Conservation (phyloP, 53 echinoderm and acorn worm genomes). For the Astropecten irregularis region DNA sequence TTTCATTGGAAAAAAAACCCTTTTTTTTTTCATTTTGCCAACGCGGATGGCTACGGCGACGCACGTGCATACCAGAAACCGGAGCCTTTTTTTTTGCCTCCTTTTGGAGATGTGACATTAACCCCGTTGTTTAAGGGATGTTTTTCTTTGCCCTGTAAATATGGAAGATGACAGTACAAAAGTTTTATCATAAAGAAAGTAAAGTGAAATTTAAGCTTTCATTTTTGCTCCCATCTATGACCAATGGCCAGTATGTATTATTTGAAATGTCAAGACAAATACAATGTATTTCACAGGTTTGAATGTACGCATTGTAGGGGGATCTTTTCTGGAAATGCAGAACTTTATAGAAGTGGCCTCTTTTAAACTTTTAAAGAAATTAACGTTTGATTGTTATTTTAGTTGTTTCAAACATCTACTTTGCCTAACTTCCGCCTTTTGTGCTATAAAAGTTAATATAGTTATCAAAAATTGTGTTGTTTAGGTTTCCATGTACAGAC, state of each 20-base stretch:
- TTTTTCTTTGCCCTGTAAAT: neutral
- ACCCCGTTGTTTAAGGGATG: neutral
- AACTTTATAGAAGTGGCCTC: neutral
- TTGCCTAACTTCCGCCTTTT: neutral
- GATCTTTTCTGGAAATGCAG: neutral
- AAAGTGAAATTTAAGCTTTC: too few relatives aligned
- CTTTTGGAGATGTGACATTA: neutral
- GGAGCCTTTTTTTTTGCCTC: neutral
- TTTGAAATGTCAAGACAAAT: neutral
- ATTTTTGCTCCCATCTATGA: too few relatives aligned
- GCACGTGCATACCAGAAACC: constrained; percentile 4
- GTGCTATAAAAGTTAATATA: too few relatives aligned
- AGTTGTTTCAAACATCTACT: neutral
- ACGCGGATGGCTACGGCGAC: constrained; percentile 11
- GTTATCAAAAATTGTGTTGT: too few relatives aligned
- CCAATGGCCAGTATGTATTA: neutral
- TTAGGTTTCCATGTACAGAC: too few relatives aligned
- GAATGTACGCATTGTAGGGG: neutral
- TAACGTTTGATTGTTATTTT: neutral
- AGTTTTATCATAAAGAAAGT: too few relatives aligned
- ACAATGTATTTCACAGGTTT: neutral
- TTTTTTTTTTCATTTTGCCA: constrained; percentile 5
- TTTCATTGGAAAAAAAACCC: neutral
- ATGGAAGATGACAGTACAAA: neutral
- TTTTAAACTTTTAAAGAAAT: neutral